Conservation (phyloP, 2,797 vertebrate species). For the Telmatherina bonti region DNA sequence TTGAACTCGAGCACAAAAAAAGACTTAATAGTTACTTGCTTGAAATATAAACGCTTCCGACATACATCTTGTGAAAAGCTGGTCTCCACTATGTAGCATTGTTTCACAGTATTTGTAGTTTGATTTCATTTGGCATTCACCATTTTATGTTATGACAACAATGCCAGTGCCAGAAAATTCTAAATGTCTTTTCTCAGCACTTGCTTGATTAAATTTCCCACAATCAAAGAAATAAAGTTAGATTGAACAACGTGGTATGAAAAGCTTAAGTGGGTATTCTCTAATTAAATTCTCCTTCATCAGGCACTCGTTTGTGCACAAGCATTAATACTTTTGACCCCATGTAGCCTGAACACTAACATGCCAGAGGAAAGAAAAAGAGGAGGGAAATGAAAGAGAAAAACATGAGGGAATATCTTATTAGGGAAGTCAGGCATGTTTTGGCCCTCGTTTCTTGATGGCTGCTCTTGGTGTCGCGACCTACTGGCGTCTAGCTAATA, state of each 20-base stretch:
- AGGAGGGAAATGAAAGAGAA: slow-evolving; percentile 80
- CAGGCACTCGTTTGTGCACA: slow-evolving; percentile 79
- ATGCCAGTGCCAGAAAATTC: slow-evolving; percentile 29
- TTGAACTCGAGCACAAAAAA: slow-evolving; percentile 18
- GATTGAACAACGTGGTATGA: slow-evolving; percentile 49
- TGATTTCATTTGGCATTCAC: slow-evolving; percentile 29
- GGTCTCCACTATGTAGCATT: slow-evolving; percentile 36
- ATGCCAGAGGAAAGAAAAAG: slow-evolving; percentile 77
- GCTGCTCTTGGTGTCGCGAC: slow-evolving; percentile 87
- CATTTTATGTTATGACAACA: slow-evolving; percentile 33
- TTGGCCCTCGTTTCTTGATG: slow-evolving; percentile 88
- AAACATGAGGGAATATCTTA: slow-evolving; percentile 85
- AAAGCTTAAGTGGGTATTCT: slow-evolving; percentile 75
- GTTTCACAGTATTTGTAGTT: slow-evolving; percentile 34
- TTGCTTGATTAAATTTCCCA: slow-evolving; percentile 14
- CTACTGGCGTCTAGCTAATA: slow-evolving; percentile 92
- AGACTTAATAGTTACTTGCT: slow-evolving; percentile 8
- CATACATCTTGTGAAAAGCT: slow-evolving; percentile 24
- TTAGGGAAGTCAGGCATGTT: slow-evolving; percentile 86
- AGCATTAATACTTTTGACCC: slow-evolving; percentile 86
- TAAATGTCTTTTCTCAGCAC: background rate
- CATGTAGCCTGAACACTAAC: slow-evolving; percentile 74
- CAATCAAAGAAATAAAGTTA: slow-evolving; percentile 50
- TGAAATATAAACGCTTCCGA: slow-evolving; percentile 35
- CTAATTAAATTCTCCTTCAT: slow-evolving; percentile 84